These are phyloP conservation scores for Orchesellides sinensis DNA, from an alignment of 2,888 invertebrate genomes.

Conservation along the genomic window DNA sequence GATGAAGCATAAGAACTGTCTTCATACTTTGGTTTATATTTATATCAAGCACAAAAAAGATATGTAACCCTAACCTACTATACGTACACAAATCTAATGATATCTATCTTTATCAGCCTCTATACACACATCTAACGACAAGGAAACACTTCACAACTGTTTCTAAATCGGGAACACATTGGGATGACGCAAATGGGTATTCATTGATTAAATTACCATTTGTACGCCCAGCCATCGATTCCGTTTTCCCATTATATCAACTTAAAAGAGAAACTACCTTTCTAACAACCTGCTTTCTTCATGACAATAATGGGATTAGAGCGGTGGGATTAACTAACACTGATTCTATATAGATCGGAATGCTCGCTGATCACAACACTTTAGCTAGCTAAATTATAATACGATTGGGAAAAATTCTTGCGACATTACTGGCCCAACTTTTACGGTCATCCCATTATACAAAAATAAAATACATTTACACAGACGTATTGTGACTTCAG, in stretches of 20 bases:
- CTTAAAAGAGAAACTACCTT: neutral
- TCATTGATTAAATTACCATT: slow-evolving; percentile 19
- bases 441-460: too few relatives aligned
- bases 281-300: neutral
- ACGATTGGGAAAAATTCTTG: too few relatives aligned
- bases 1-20: too few relatives aligned
- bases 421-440: too few relatives aligned
- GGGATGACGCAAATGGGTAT: slow-evolving; percentile 15
- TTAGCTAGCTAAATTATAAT: too few relatives aligned
- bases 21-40: too few relatives aligned
- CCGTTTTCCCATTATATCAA: neutral
- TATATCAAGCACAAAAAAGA: neutral
- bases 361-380: neutral
- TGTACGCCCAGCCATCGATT: neutral
- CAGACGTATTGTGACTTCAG: too few relatives aligned
- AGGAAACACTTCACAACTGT: neutral
- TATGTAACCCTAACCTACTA: neutral
- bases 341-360: neutral
- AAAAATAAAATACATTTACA: too few relatives aligned
- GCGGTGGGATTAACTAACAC: neutral
- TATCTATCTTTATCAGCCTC: neutral
- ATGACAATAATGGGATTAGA: neutral
- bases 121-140: neutral
- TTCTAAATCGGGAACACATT: neutral
- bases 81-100: neutral